These are phyloP conservation scores for Venturia canescens DNA, from an alignment of 1,140 invertebrate genomes.

Conservation along the genomic window DNA sequence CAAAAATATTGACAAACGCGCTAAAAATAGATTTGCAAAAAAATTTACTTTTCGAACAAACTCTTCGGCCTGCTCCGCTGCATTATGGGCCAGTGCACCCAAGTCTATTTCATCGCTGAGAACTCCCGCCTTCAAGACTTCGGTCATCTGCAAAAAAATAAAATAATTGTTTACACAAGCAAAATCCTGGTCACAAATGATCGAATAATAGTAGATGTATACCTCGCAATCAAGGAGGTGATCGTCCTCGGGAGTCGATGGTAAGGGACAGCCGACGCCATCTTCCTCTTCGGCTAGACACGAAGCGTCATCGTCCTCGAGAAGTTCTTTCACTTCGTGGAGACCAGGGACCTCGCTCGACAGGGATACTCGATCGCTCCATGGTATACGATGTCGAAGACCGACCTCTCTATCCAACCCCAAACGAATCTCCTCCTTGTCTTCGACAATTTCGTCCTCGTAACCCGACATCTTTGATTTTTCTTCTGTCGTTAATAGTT, in stretches of 20 bases:
- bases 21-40: too few relatives aligned
- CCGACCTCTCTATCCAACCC: constrained; percentile 48
- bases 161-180: constrained; percentile 3
- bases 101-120: constrained; percentile 90
- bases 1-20: too few relatives aligned
- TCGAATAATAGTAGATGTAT: constrained; percentile 44
- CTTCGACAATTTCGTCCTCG: constrained; percentile 64
- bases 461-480: constrained; percentile 60
- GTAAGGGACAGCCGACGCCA: constrained; percentile 87
- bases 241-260: constrained; percentile 91
- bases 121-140: constrained; percentile 89
- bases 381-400: constrained; percentile 72
- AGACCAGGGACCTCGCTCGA: constrained; percentile 72
- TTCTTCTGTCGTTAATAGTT: not conserved
- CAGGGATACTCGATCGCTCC: constrained; percentile 70
- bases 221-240: constrained; percentile 88
- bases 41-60: constrained; percentile 90
- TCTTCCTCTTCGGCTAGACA: constrained; percentile 85
- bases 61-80: constrained; percentile 95
- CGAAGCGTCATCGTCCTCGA: constrained; percentile 79
- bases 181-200: too few relatives aligned
- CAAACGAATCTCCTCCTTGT: constrained; percentile 53
- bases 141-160: constrained; percentile 81
- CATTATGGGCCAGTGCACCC: constrained; percentile 89
- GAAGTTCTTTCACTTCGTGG: constrained; percentile 75